These are phyloP conservation scores for Coregonus suidteri DNA, from an alignment of 2,797 vertebrate species.

Conservation along the genomic window DNA sequence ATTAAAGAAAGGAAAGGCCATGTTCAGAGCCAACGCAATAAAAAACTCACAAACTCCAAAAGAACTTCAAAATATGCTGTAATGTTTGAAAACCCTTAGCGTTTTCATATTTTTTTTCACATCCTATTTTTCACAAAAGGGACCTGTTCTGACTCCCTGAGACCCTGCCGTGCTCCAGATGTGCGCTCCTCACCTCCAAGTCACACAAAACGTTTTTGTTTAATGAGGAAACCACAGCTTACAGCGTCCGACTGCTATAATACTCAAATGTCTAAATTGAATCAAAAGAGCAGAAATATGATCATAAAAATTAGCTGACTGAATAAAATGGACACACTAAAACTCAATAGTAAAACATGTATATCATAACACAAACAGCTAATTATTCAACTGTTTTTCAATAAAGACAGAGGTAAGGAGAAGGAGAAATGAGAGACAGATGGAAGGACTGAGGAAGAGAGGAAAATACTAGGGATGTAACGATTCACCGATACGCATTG, in stretches of 20 bases:
- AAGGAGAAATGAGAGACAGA: constrained; percentile 47
- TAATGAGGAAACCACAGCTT: constrained; percentile 62
- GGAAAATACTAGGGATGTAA: too few species aligned
- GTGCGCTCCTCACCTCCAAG: constrained; percentile 68
- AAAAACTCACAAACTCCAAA: constrained; percentile 75
- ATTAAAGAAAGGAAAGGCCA: constrained; percentile 79
- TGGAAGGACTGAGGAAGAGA: constrained; percentile 24
- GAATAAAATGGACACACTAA: background rate
- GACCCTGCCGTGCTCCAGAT: constrained; percentile 79
- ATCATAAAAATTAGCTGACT: too few species aligned
- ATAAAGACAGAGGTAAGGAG: constrained; percentile 40
- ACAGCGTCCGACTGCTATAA: constrained; percentile 53
- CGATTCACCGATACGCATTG: too few species aligned
- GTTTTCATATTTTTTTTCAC: constrained; percentile 51
- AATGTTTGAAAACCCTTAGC: constrained; percentile 75
- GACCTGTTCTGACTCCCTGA: constrained; percentile 74
- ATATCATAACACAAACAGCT: background rate
- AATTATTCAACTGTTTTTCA: background rate
- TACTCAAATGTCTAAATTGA: constrained; percentile 69
- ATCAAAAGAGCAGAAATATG: constrained; percentile 47
- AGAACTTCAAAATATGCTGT: constrained; percentile 81
- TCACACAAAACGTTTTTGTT: constrained; percentile 54
- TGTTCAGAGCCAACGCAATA: constrained; percentile 76
- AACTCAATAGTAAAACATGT: background rate
- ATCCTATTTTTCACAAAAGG: constrained; percentile 78